A percentile compares a stretch with the other conserved stretches of the same genome.
phyloP scores from a whole-genome alignment of 2,888 invertebrate genomes.

The Tachina lurida region DNA sequence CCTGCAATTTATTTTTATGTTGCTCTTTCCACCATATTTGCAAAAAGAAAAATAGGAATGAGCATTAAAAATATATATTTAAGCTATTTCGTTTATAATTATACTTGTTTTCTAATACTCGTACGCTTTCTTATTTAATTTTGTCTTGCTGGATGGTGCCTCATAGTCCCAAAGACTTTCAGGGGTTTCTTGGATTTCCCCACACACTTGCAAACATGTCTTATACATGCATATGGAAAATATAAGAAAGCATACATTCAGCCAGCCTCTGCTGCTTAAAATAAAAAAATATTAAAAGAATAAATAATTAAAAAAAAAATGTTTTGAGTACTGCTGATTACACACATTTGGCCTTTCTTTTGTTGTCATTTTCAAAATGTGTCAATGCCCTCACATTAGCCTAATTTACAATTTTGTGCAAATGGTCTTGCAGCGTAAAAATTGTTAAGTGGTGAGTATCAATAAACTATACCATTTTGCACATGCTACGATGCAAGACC shows the following conservation, averaged over 20 bases:
- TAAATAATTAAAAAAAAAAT: constrained; percentile 3
- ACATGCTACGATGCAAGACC: too few species aligned
- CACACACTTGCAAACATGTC: background rate
- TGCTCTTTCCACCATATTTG: background rate
- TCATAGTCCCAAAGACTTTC: constrained; percentile 57
- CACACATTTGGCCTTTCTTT: too few species aligned
- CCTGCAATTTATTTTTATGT: background rate
- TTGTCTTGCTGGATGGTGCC: constrained; percentile 57
- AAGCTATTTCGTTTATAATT: background rate
- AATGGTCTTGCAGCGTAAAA: too few species aligned
- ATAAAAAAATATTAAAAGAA: background rate
- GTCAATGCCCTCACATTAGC: too few species aligned
- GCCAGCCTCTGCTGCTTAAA: constrained; percentile 1
- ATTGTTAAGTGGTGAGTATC: too few species aligned
- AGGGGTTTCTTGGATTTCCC: constrained; percentile 57
- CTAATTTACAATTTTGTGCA: too few species aligned
- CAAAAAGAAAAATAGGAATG: background rate
- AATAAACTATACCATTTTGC: too few species aligned
- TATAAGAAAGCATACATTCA: background rate
- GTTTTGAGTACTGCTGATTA: background rate
- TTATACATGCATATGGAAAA: background rate
- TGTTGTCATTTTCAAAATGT: too few species aligned
- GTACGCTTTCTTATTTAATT: constrained; percentile 57
- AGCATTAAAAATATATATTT: constrained; percentile 18
- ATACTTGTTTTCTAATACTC: constrained; percentile 11